Percentiles rank a stretch among this genome's conserved stretches.
Conservation (phyloP, 2,888 invertebrate species). For the Amphipoea lucens region DNA sequence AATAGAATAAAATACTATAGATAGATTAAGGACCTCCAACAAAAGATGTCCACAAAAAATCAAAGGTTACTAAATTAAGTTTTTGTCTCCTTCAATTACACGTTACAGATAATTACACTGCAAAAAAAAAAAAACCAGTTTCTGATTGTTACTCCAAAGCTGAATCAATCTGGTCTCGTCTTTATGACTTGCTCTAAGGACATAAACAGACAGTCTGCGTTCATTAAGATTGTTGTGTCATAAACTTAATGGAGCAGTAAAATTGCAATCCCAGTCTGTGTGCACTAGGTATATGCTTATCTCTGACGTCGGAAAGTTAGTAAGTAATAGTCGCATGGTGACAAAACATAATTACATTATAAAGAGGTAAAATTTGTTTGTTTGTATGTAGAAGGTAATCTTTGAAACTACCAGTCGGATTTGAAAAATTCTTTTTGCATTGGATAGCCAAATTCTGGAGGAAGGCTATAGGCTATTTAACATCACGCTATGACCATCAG, state of each 20-base stretch:
- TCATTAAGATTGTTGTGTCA: slow-evolving; percentile 37
- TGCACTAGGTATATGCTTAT: slow-evolving; percentile 15
- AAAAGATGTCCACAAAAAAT: background rate
- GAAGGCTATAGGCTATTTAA: background rate
- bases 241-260: slow-evolving; percentile 59
- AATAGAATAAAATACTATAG: too few relatives aligned
- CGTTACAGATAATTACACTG: background rate
- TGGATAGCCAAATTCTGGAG: background rate
- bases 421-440: background rate
- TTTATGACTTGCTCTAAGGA: slow-evolving; percentile 34
- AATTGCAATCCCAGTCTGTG: slow-evolving; percentile 23
- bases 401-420: background rate
- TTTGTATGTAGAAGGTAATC: background rate
- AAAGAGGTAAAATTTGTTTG: background rate
- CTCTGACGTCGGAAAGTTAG: slow-evolving; percentile 1
- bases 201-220: slow-evolving; percentile 42
- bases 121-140: slow-evolving; percentile 25
- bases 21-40: background rate
- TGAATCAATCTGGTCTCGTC: slow-evolving; percentile 23
- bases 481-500: background rate
- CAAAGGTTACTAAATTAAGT: background rate
- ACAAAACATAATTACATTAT: background rate
- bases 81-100: background rate
- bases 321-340: background rate
- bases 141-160: slow-evolving; percentile 3